Conservation (phyloP, 37 sponge, comb jelly and placozoan species). For the Lycopodina hypogea region DNA sequence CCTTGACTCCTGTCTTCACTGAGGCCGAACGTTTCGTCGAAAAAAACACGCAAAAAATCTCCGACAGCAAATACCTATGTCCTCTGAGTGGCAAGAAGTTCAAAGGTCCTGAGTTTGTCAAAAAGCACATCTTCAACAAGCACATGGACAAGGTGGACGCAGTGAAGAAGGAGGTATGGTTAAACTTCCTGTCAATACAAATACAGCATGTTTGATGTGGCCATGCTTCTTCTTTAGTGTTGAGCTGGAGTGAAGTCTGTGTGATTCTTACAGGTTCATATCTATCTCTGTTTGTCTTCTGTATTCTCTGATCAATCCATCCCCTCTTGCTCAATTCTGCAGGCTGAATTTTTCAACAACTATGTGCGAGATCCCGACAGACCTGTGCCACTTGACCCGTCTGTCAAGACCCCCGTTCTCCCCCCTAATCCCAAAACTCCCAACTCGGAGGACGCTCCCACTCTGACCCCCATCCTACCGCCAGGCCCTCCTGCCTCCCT, state of each 20-base stretch:
- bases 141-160: constrained; percentile 87
- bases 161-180: constrained; percentile 80
- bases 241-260: neutral
- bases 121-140: constrained; percentile 98
- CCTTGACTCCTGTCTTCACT: constrained; percentile 54
- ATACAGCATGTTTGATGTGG: neutral
- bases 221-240: too few species aligned
- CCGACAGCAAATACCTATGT: constrained; percentile 91
- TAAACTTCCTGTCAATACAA: constrained; percentile 3
- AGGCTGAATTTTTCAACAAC: constrained; percentile 86
- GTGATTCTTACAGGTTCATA: neutral
- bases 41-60: constrained; percentile 81
- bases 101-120: constrained; percentile 93
- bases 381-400: constrained; percentile 61
- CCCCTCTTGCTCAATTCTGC: neutral
- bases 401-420: constrained; percentile 11
- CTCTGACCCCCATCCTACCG: constrained; percentile 4
- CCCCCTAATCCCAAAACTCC: constrained; percentile 30
- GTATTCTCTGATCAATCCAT: too few species aligned
- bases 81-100: constrained; percentile 99
- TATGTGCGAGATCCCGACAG: constrained; percentile 82
- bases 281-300: neutral
- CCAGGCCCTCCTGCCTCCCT: neutral
- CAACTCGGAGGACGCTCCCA: neutral
- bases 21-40: constrained; percentile 89